phyloP scores from a whole-genome alignment of 2,113 vertebrate genomes.

The Phyllopteryx taeniolatus region DNA sequence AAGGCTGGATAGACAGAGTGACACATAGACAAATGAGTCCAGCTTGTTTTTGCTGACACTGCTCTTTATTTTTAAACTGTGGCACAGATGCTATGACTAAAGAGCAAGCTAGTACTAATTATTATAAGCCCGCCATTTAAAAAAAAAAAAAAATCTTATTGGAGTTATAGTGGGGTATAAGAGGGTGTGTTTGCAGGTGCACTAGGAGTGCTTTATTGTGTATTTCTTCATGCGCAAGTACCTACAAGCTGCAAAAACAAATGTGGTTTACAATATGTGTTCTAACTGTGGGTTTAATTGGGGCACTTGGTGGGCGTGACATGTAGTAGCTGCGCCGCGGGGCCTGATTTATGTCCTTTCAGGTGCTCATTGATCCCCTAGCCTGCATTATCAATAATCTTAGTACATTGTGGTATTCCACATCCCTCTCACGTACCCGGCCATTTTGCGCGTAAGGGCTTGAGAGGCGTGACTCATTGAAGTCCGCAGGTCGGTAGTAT shows the following conservation, averaged over 20 bases:
- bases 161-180: slow-evolving; percentile 62
- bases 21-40: slow-evolving; percentile 74
- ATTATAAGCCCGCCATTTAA: slow-evolving; percentile 84
- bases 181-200: no score
- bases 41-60: slow-evolving; percentile 67
- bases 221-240: slow-evolving; percentile 24
- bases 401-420: slow-evolving; percentile 70
- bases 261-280: slow-evolving; percentile 20
- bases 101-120: slow-evolving; percentile 78
- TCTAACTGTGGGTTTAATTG: slow-evolving; percentile 44
- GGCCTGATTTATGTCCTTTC: slow-evolving; percentile 70
- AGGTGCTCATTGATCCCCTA: slow-evolving; percentile 58
- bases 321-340: slow-evolving; percentile 45
- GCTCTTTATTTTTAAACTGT: slow-evolving; percentile 80
- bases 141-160: slow-evolving; percentile 64
- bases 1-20: slow-evolving; percentile 58
- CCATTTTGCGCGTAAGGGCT: no score
- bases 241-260: slow-evolving; percentile 4
- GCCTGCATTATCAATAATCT: slow-evolving; percentile 68
- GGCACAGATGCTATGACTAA: slow-evolving; percentile 80
- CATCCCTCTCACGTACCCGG: no score
- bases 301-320: slow-evolving; percentile 52
- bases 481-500: no score
- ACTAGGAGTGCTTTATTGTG: slow-evolving; percentile 5
- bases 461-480: no score